Base-by-base conservation (phyloP, 2,888 invertebrate species). In the Leptothorax acervorum region DNA sequence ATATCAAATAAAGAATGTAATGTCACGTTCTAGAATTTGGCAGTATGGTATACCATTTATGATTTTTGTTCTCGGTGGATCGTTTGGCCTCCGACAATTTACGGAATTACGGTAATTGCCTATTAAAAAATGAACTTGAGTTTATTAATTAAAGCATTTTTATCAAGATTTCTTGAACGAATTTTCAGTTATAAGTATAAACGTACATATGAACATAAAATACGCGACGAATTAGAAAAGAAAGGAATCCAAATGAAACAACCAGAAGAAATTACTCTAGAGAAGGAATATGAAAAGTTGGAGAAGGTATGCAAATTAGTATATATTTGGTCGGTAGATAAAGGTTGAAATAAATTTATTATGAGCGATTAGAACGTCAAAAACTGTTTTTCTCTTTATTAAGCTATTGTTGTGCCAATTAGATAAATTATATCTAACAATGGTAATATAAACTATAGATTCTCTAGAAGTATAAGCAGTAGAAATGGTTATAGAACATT, bases 71-170 rank as follows among this genome's bases (percentile, higher is more conserved):
- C 95, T 98, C 79, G 97, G 97, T 60, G 98, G 98, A 74, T 98
- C 98, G 0, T 97, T 98, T 94, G 97, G 96, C 5, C 94, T 98
- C 48, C 96, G 95, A 90, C 96, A 98, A 95, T 98, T 98, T 95
- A 96, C 97, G 6, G 95, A 96, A 93, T 93, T 98, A 87, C 96
- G 97, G 97, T 97, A 95, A 73, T n/a, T 57, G 42, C 0, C 2
- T 28, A 8, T 35, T 75, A 18, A 15, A 11, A 42, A 4, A 74
- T 51, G 18, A 11, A 4, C 15, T 12, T 2, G 3, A 23, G 12
- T 75, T 11, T 9, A n/a, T 23, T 48, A 48, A 31, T 31, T 5
- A 23, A 75, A 66, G 11, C n/a, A 23, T 48, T 48, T 23, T 57
- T 3, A 3, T 1, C 4, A 5, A 70, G 0, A 53, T 53, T 71